These are phyloP conservation scores for Gracilinanus agilis DNA, from an alignment of 2,113 vertebrate species.

Conservation along the genomic window DNA sequence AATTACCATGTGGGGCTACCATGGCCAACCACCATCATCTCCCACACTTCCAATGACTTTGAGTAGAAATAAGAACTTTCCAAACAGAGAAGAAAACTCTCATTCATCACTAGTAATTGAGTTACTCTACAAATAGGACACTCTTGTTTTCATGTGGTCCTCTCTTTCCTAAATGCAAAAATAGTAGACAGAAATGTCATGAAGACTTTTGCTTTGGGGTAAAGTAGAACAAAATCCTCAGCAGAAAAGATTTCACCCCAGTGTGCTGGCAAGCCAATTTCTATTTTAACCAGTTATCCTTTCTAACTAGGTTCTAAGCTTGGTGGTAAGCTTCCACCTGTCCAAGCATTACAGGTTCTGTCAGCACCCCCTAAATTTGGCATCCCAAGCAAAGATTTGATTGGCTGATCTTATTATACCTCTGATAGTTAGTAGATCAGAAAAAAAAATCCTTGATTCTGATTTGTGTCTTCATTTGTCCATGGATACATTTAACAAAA, in stretches of 20 bases:
- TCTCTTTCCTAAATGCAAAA: background rate
- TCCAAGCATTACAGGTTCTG: background rate
- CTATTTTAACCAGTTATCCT: background rate
- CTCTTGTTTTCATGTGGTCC: background rate
- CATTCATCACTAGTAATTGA: background rate
- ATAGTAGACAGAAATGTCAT: background rate
- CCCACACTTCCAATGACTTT: background rate
- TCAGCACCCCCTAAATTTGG: background rate
- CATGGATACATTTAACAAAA: background rate
- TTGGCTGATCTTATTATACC: too few species aligned
- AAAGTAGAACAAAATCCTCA: background rate
- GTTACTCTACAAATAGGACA: background rate
- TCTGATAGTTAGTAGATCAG: background rate
- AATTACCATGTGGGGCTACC: background rate
- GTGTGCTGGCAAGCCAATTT: background rate
- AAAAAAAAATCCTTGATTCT: background rate
- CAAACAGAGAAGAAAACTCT: background rate
- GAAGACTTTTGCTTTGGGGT: background rate
- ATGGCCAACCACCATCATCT: background rate
- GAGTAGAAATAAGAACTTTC: background rate
- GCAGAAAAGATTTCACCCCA: background rate
- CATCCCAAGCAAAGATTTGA: background rate
- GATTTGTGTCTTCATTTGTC: background rate
- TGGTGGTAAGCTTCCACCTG: background rate
- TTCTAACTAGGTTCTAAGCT: background rate